Evolutionary conservation across 2,888 invertebrate species (phyloP), one percentile per base, ranked within the genome.

Genomic region (Clepsis dumicolana): DNA sequence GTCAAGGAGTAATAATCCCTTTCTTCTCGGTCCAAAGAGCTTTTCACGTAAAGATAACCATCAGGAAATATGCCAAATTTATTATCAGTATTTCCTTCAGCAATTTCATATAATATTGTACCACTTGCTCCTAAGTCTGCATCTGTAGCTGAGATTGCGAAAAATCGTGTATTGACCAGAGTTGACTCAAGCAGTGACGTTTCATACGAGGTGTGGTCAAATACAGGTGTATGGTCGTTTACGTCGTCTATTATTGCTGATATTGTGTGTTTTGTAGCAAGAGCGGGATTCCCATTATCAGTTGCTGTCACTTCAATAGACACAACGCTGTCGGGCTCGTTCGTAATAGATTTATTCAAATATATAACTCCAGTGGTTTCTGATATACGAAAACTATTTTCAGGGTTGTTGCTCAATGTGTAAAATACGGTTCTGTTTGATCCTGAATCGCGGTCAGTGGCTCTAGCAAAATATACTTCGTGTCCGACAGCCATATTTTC

Each of bases 41-140:
- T 97, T 79, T 97, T 96, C 0, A 99, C 97, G 87, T 98, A 99
- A 32, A 99, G 88, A 81, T 95, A 97, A 0, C 99, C 99, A 89
- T 99, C 98, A 0, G 99, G 99, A 83, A 99, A 99, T 48, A 99
- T 96, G 0, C 98, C 98, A 88, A 99, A 99, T 82, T 96, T 97
- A 53, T 94, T 95, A 79, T 98, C 97, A 5, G 94, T 91, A 82
- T 99, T 98, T 1, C 99, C 98, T 82, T 97, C 97, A 0, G 95
- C 95, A 60, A 99, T 98, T 54, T 95, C 94, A 86, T 98, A 98
- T 0, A 96, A 95, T 63, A 98, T 95, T 71, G 95, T 94, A 0
- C 97, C 97, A 86, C 97, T 98, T 0, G 92, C 87, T 0, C 97
- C 98, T 52, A 97, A 94, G 90, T 99, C 99, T 14, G 96, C 96